phyloP scores from a whole-genome alignment of 2,888 invertebrate genomes.

The Drosophila lutescens region DNA sequence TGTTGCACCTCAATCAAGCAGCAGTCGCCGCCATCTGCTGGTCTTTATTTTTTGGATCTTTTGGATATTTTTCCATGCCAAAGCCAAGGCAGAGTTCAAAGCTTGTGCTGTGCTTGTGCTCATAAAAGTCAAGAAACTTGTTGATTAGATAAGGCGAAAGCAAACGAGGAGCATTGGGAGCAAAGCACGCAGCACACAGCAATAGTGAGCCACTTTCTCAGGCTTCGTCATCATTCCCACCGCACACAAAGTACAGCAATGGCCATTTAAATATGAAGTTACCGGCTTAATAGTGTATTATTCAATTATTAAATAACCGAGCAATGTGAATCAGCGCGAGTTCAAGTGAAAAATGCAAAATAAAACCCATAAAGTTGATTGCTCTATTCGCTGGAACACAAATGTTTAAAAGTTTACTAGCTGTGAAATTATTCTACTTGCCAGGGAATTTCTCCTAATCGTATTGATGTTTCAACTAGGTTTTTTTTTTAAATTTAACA shows the following conservation, averaged over 20 bases:
- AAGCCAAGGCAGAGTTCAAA: conserved; percentile 37
- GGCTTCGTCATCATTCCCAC: conserved; percentile 51
- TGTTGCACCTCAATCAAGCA: conserved; percentile 75
- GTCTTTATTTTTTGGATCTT: conserved; percentile 6
- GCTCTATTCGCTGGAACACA: background rate
- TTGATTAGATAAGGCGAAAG: conserved; percentile 70
- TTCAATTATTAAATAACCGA: conserved; percentile 14
- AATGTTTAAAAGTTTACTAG: background rate
- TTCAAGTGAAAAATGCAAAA: background rate
- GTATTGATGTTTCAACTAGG: too few species aligned
- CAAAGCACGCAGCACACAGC: conserved; percentile 19
- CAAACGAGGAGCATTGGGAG: conserved; percentile 32
- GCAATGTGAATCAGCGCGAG: background rate
- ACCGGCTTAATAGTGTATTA: background rate
- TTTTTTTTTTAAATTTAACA: too few species aligned
- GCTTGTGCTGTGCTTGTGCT: conserved; percentile 36
- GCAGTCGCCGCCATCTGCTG: conserved; percentile 56
- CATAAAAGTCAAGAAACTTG: conserved; percentile 61
- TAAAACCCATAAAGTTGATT: background rate
- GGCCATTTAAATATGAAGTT: conserved; percentile 25
- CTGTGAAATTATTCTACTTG: background rate
- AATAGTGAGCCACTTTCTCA: conserved; percentile 65
- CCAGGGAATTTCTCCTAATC: background rate
- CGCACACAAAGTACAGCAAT: conserved; percentile 9
- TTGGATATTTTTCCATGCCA: conserved; percentile 18